Base-by-base conservation (phyloP, 2,888 invertebrate species). In the Silvanus unidentatus region DNA sequence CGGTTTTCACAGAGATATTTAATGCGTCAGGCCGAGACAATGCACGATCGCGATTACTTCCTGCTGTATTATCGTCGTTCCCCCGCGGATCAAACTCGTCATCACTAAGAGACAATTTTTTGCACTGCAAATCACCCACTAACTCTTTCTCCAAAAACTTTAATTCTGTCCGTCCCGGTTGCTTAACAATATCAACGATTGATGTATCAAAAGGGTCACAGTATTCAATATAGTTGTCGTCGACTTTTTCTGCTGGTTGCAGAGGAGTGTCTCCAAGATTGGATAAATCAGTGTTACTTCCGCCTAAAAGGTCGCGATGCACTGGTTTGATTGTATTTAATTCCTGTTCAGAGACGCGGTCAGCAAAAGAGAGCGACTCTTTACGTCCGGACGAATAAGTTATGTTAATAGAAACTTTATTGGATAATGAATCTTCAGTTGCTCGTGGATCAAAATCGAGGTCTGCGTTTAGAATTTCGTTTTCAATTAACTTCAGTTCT, bases 161-260 rank as follows among this genome's bases (percentile, higher is more conserved):
- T 1, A 90, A 66, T 70, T 91, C 90, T 4, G 84, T 80, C 68
- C 80, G 82, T 30, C 88, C 88, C 0, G 89, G 88, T 43, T 84
- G 81, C 36, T 84, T 79, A 28, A 85, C 77, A 42, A 77, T 77
- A 58, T 82, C 81, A 1, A 88, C 80, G 27, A 81, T 79, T 1
- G 90, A 88, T 1, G 92, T 92, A 63, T 92, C 92, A 60, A 93
- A 92, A 0, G 92, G 92, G 73, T 92, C 92, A 42, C 82, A 80
- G 59, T 80, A 79, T 42, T 79, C 82, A 45, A 76, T 68, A 36
- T 69, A 66, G 44, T 73, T 69, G 48, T 78, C 77, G 8, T 79
- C 75, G 36, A 75, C 72, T 14, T 77, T 70, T 15, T 71, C 67
- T 16, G 64, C 60, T 0, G 87, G 87, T 48, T 79, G 75, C 41